Evolutionary conservation across 2,888 invertebrate genomes (phyloP).

Genomic region (Spodoptera exigua): DNA sequence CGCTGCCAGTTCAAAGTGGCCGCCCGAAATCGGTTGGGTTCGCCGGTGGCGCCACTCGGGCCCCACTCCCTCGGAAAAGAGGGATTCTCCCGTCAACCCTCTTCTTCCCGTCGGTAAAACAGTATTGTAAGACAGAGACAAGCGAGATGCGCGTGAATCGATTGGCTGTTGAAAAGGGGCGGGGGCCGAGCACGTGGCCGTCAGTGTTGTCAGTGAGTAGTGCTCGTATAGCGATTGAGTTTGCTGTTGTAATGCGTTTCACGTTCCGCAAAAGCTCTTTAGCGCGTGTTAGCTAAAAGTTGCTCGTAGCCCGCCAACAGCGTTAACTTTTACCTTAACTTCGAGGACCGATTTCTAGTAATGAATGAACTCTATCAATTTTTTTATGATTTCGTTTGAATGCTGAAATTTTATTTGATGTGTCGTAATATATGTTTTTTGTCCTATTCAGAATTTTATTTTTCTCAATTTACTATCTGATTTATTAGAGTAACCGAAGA

Average conservation of each 20-base stretch:
- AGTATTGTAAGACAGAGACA: constrained; percentile 77
- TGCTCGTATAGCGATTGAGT: constrained; percentile 68
- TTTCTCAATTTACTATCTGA: too few relatives aligned
- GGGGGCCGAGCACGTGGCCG: constrained; percentile 85
- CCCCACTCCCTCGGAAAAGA: constrained; percentile 64
- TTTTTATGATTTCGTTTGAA: not conserved
- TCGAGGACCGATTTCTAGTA: constrained; percentile 34
- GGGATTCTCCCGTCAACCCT: constrained; percentile 66
- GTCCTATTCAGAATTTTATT: too few relatives aligned
- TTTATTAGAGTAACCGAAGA: not conserved
- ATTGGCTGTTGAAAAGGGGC: constrained; percentile 85
- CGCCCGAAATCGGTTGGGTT: constrained; percentile 57
- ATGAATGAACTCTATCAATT: too few relatives aligned
- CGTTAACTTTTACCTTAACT: constrained; percentile 45
- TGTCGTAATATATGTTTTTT: too few relatives aligned
- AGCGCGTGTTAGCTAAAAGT: constrained; percentile 67
- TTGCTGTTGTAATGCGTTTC: constrained; percentile 72
- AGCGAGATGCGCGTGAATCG: constrained; percentile 77
- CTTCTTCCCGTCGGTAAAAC: constrained; percentile 80
- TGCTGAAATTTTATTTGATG: too few relatives aligned
- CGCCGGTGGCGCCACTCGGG: constrained; percentile 77
- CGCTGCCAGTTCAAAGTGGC: constrained; percentile 75
- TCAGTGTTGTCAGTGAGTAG: constrained; percentile 72
- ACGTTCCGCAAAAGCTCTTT: constrained; percentile 68
- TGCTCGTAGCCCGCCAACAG: constrained; percentile 42